Base-by-base conservation (phyloP, 2,113 vertebrate genomes). In the Isichthys henryi region DNA sequence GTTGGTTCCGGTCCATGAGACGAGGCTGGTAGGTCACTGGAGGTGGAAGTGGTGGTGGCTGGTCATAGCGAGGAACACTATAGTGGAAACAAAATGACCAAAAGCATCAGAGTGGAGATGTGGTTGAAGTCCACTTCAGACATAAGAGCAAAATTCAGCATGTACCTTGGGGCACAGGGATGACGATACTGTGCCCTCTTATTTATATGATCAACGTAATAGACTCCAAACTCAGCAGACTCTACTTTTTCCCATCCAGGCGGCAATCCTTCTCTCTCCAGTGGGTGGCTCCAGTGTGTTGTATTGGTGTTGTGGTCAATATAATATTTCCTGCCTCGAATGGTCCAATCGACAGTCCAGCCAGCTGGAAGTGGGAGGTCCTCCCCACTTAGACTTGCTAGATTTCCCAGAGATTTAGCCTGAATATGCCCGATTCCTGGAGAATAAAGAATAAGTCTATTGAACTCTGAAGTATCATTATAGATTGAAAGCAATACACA, bases 281-380 rank as follows among this genome's bases (percentile, higher is more conserved):
- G 95, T 0, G 98, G 98, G 90, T 99, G 98, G 95, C 98, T 99
- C 98, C 98, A 99, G 90, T 99, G 98, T 1, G 98, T 99, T 0
- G 98, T 99, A 92, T 99, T 99, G 3, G 98, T 99, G 95, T 99
- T 99, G 93, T 99, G 98, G 89, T 99, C 98, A 56, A 99, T 99
- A 91, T 97, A 99, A 91, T 99, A 99, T 92, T 98, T 99, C 93
- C 98, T 97, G 93, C 98, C 98, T 86, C 98, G 93, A 91, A 99
- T 98, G 91, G 98, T 99, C 98, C 98, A 99, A 95, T 99, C 98
- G 84, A 98, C 97, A 52, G 97, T 97, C 98, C 98, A 99, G 93
- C 98, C 98, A 15, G 94, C 96, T 90, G 97, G 98, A 91, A 99
- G 97, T 87, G 97, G 97, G 87, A 97, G 93, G 93, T 99, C 99